These are phyloP conservation scores for Ciona savignyi DNA, from an alignment of 23 tunicate genomes.

Conservation along the genomic window DNA sequence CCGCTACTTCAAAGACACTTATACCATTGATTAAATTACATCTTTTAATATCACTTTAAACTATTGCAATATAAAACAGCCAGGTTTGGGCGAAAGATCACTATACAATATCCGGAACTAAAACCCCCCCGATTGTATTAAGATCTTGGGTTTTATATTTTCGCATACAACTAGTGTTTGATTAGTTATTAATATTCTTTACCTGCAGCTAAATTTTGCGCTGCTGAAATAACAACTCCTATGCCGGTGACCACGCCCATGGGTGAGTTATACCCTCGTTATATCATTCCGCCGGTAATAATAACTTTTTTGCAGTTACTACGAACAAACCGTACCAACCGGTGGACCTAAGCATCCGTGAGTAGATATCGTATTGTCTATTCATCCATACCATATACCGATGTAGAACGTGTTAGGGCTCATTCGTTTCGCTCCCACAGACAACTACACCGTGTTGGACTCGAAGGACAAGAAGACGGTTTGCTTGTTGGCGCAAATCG, in stretches of 20 bases:
- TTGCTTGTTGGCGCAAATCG: conserved; percentile 58
- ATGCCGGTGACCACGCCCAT: conserved; percentile 18
- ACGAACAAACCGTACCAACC: conserved; percentile 35
- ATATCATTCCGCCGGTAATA: neutral
- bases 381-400: too few species aligned
- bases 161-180: too few species aligned
- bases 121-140: too few species aligned
- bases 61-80: neutral
- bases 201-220: conserved; percentile 42
- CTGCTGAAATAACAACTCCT: conserved; percentile 26
- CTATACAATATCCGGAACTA: too few species aligned
- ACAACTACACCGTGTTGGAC: conserved; percentile 3
- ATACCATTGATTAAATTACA: too few species aligned
- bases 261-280: neutral
- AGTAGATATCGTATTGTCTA: conserved; percentile 28
- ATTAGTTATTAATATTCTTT: neutral
- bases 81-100: neutral
- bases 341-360: conserved; percentile 35
- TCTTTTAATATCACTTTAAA: neutral
- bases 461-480: conserved; percentile 20
- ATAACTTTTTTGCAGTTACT: conserved; percentile 9
- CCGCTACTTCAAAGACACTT: too few species aligned
- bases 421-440: conserved; percentile 8
- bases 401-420: too few species aligned
- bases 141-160: too few species aligned